Evolutionary conservation across 2,113 vertebrate genomes (phyloP), one percentile per base, ranked within the genome.

Genomic region (Ammodytes dubius): DNA sequence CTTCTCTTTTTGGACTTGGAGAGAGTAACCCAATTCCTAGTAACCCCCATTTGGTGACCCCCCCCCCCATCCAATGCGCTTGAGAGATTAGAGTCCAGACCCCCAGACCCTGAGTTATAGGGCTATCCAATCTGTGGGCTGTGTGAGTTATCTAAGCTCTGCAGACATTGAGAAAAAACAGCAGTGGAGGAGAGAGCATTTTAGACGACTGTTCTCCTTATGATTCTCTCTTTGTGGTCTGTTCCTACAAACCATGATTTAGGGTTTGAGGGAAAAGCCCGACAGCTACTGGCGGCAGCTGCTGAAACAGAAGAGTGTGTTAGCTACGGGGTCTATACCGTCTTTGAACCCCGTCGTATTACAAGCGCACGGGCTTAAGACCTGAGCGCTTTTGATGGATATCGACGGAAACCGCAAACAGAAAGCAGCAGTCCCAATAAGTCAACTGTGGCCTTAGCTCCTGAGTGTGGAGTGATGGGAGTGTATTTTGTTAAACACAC

Each of bases 281-380:
- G 50, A 85, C 77, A 78, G 81, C 53, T 75, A 45, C 57, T 86
- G 83, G 87, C 85, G 69, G 72, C 71, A 27, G 69, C 77, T 17
- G 71, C 75, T 75, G 88, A 89, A 89, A 88, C 50, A 35, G 17
- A 61, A 91, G 86, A 87, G 69, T n/a, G 87, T 87, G 88, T 74
- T 17, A 77, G 68, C 64, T 84, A 80, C 72, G 80, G 45, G 27
- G 37, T 87, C 80, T 56, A 68, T 79, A 76, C 70, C n/a, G 37
- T 47, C 82, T 85, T 80, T 86, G 77, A 86, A 77, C 59, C 27
- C 27, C 42, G 39, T 64, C 54, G 65, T 27, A 79, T 74, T 71
- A 83, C 53, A 54, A 60, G 65, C 4, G 58, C 65, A 56, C 9
- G 15, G 27, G 58, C 57, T 79, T 64, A 60, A 27, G 77, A 85